These are phyloP conservation scores for Notolepis coatsorum DNA, from an alignment of 2,797 vertebrate genomes.

Conservation along the genomic window DNA sequence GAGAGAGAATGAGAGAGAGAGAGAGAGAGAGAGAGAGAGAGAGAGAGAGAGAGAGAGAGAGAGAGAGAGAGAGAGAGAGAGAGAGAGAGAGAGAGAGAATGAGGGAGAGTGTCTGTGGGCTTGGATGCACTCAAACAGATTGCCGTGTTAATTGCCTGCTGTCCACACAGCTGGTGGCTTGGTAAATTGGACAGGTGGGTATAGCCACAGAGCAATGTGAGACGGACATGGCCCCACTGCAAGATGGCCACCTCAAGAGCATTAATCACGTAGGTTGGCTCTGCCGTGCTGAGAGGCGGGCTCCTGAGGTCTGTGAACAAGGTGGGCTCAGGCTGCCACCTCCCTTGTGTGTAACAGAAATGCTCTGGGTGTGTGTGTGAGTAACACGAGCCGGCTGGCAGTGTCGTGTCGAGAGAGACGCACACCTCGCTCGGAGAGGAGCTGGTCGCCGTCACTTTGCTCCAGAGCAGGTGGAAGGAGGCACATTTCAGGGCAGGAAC, in stretches of 20 bases:
- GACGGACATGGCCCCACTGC: conserved; percentile 4
- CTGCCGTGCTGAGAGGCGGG: not conserved
- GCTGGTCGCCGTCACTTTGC: conserved; percentile 15
- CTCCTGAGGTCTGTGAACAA: not conserved
- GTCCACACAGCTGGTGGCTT: conserved; percentile 49
- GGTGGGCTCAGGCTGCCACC: not conserved
- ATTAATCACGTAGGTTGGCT: conserved; percentile 11
- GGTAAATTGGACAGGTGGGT: conserved; percentile 22
- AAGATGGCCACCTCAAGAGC: not conserved
- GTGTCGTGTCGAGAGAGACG: not conserved
- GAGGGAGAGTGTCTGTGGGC: conserved; percentile 7
- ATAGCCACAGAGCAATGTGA: conserved; percentile 19
- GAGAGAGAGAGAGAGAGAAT: conserved; percentile 14
- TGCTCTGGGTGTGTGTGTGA: not conserved
- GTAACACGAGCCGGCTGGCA: too few species aligned
- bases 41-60: conserved; percentile 9
- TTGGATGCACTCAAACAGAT: conserved; percentile 41
- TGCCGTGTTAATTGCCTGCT: conserved; percentile 57
- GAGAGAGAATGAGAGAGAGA: conserved; percentile 6
- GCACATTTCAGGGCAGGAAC: conserved; percentile 82
- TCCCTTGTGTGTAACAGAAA: not conserved
- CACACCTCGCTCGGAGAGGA: conserved; percentile 54
- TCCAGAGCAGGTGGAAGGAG: conserved; percentile 84
- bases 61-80: conserved; percentile 1
- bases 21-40: conserved; percentile 10